Evolutionary conservation across 2,113 vertebrate genomes (phyloP).

Genomic region (Thryonomys swinderianus): DNA sequence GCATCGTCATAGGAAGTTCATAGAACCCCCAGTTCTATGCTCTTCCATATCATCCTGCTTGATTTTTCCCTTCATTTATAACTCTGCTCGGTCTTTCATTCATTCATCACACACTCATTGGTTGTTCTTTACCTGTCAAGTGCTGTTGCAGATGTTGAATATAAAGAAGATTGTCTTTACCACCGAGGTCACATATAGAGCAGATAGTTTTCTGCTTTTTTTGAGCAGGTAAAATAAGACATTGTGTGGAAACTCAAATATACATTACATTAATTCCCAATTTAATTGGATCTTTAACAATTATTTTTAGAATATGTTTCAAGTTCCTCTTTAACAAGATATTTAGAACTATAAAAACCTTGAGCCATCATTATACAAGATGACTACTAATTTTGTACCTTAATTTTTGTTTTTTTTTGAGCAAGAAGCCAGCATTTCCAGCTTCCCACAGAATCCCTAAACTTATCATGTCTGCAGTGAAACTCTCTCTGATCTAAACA

Average conservation of each 20-base stretch:
- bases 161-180: background rate
- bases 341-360: slow-evolving; percentile 11
- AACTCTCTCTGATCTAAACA: background rate
- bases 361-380: background rate
- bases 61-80: background rate
- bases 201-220: background rate
- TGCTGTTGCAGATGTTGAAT: background rate
- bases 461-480: background rate
- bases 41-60: slow-evolving; percentile 2
- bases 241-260: background rate
- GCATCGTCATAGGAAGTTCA: background rate
- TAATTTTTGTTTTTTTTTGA: slow-evolving; percentile 12
- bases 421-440: background rate
- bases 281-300: slow-evolving; percentile 12
- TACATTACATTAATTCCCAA: slow-evolving; percentile 29
- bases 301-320: background rate
- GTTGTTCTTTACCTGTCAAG: background rate
- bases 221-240: slow-evolving; percentile 43
- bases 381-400: slow-evolving; percentile 12
- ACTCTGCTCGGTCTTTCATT: background rate
- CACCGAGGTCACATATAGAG: background rate
- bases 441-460: background rate
- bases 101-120: background rate
- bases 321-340: background rate
- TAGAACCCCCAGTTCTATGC: background rate